These are phyloP conservation scores for Netelia inedita DNA, from an alignment of 2,888 invertebrate species.

Conservation along the genomic window DNA sequence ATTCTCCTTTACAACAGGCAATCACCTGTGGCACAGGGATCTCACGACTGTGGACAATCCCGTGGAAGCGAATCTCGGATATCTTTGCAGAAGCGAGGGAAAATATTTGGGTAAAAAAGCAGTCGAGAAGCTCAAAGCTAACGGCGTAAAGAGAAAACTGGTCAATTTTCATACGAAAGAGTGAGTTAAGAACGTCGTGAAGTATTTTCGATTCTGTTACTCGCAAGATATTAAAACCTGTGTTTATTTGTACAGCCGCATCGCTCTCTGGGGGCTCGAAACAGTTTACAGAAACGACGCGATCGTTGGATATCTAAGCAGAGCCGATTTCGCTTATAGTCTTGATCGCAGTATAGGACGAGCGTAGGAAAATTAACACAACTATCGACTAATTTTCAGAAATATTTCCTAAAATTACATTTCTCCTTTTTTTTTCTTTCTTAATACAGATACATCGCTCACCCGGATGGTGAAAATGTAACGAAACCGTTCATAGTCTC, in stretches of 20 bases:
- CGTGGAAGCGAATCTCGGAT: constrained; percentile 92
- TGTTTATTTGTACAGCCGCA: constrained; percentile 81
- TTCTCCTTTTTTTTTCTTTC: constrained; percentile 42
- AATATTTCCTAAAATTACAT: not conserved
- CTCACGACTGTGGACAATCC: constrained; percentile 94
- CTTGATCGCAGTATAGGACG: constrained; percentile 88
- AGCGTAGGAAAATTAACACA: constrained; percentile 84
- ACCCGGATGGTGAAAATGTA: constrained; percentile 87
- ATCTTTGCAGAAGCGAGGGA: constrained; percentile 92
- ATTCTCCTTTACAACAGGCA: constrained; percentile 86
- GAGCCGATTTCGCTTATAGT: constrained; percentile 92
- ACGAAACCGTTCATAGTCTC: constrained; percentile 89
- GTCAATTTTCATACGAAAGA: constrained; percentile 90
- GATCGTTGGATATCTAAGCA: constrained; percentile 92
- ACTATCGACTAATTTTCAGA: constrained; percentile 12
- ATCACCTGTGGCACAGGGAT: constrained; percentile 95
- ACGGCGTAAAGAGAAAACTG: constrained; percentile 91
- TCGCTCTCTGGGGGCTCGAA: constrained; percentile 95
- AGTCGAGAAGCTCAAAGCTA: constrained; percentile 88
- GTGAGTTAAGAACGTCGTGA: constrained; percentile 83
- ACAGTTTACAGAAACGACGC: constrained; percentile 92
- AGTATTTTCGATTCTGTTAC: constrained; percentile 4
- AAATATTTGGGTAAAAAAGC: constrained; percentile 92
- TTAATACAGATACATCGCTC: constrained; percentile 86
- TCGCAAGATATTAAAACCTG: constrained; percentile 1